Evolutionary conservation across 2,888 invertebrate genomes (phyloP).

Genomic region (Plebejus melissa): DNA sequence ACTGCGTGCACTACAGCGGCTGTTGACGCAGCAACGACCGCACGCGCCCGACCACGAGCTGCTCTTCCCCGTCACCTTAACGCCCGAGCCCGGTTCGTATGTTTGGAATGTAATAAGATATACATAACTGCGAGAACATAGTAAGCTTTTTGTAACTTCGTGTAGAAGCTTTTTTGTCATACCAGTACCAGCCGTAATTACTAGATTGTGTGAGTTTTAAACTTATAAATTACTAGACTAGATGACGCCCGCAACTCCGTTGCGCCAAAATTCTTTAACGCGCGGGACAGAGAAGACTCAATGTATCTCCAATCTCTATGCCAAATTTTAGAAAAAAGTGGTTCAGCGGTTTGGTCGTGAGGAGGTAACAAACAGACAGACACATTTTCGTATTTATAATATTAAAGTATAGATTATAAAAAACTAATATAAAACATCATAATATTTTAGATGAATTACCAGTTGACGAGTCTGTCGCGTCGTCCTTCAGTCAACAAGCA

Average conservation of each 20-base stretch:
- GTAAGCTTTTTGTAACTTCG: neutral
- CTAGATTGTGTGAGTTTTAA: neutral
- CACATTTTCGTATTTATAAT: too few species aligned
- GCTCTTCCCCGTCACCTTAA: slow-evolving; percentile 63
- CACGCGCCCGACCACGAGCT: slow-evolving; percentile 78
- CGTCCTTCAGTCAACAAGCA: slow-evolving; percentile 51
- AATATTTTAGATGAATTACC: slow-evolving; percentile 31
- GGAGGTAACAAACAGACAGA: too few species aligned
- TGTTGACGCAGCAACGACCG: slow-evolving; percentile 53
- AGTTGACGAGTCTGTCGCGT: slow-evolving; percentile 32
- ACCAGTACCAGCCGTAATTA: neutral
- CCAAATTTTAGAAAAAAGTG: too few species aligned
- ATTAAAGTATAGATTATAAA: neutral
- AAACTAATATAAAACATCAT: neutral
- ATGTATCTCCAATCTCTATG: too few species aligned
- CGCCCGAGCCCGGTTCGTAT: slow-evolving; percentile 31
- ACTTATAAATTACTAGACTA: neutral
- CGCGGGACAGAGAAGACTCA: too few species aligned
- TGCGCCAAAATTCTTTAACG: too few species aligned
- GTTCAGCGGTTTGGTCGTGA: too few species aligned
- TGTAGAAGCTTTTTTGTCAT: too few species aligned
- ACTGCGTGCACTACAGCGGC: slow-evolving; percentile 63
- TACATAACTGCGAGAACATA: neutral
- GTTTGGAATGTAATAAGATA: neutral
- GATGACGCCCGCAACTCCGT: too few species aligned